Evolutionary conservation across 2,113 vertebrate species (phyloP).

Genomic region (Capreolus pygargus): DNA sequence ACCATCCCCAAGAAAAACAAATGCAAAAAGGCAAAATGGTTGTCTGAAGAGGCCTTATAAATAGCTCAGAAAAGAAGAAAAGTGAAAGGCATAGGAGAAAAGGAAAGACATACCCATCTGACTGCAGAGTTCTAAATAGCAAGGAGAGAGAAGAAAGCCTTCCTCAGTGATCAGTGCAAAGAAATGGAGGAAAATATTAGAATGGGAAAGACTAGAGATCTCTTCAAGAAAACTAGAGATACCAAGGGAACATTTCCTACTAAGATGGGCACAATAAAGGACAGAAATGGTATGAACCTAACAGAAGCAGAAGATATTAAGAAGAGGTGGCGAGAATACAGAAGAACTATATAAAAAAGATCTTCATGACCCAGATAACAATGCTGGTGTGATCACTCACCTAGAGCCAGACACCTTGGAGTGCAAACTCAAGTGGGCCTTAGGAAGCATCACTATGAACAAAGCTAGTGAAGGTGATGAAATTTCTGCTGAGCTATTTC

Average conservation of each 20-base stretch:
- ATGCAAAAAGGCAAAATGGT: not conserved
- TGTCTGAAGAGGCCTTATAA: not conserved
- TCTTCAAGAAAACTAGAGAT: not conserved
- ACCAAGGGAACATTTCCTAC: not conserved
- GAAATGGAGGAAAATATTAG: not conserved
- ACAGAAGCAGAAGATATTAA: not conserved
- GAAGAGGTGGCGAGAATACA: not conserved
- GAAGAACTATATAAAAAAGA: not conserved
- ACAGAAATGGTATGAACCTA: not conserved
- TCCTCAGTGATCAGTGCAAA: not conserved
- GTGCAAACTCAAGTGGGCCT: not conserved
- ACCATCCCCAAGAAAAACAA: not conserved
- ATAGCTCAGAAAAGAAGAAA: not conserved
- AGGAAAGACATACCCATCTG: not conserved
- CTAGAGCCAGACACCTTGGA: not conserved
- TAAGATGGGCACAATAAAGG: not conserved
- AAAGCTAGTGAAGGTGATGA: not conserved
- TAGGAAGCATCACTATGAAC: not conserved
- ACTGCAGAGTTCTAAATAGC: not conserved
- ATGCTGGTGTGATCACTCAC: not conserved
- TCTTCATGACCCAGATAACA: not conserved
- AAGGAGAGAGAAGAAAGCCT: not conserved
- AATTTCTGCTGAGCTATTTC: not conserved
- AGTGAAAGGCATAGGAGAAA: not conserved
- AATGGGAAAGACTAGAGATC: not conserved